Evolutionary conservation across 2,888 invertebrate genomes (phyloP), one percentile per base, ranked within the genome.

Genomic region (Heteropelma amictum): DNA sequence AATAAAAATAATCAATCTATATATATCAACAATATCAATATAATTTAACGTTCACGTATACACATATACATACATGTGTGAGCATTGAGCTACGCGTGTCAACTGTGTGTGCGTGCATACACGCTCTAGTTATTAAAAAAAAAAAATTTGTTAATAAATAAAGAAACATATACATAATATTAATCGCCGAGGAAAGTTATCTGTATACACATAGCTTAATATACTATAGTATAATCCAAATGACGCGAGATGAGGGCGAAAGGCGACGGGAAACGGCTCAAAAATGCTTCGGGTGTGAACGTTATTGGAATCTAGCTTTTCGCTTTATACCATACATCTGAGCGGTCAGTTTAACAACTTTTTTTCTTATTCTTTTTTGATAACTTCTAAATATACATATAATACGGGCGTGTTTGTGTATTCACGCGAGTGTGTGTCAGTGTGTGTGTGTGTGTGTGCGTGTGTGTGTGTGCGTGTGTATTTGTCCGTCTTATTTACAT

Each of bases 91-190:
- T 56, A 74, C 73, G 71, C 74, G 72, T 72, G 61, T 54, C 64
- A 58, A 71, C 68, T 72, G 72, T 76, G 76, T 70, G 77, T 79
- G 74, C 73, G 75, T 74, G 77, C 77, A 26, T 65, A 61, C 64
- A 70, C 76, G 69, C 35, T 45, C 64, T 28, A 30, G 12, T 56
- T 63, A 6, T 61, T 65, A 10, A 45, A 51, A n/a, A n/a, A n/a
- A n/a, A n/a, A n/a, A n/a, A 35, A 42, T 81, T 80, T 87, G 86
- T 87, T 87, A 87, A 87, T 87, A 87, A 87, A 87, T 87, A 87
- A 86, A 87, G 82, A 85, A 87, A 85, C 85, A 87, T 87, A 87
- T 87, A 87, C 87, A 87, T 87, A 86, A 87, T 85, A 87, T 87
- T 86, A 86, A 85, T 86, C 77, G 80, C 81, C 80, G 81, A 80